A percentile compares a stretch with the other conserved stretches of the same genome.
Evolutionary conservation across 2,888 invertebrate species (phyloP).

Genomic region (Eupithecia abbreviata): DNA sequence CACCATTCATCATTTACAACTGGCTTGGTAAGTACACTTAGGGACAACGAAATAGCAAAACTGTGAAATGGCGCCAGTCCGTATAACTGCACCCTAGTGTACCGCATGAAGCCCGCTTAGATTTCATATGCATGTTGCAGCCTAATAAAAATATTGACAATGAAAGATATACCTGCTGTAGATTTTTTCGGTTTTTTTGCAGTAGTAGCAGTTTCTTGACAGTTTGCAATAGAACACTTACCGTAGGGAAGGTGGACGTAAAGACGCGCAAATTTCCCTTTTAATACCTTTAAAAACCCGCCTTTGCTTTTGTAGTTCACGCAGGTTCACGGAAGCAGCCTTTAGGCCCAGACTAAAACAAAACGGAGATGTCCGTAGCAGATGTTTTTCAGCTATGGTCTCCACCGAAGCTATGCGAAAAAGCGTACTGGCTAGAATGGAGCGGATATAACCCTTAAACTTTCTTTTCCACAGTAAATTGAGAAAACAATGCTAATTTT

Average conservation of each 20-base stretch:
- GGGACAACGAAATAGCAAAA: constrained; percentile 60
- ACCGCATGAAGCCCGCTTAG: constrained; percentile 36
- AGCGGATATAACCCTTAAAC: background rate
- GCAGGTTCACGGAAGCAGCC: too few relatives aligned
- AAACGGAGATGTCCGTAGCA: too few relatives aligned
- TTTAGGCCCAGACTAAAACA: too few relatives aligned
- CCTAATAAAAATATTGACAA: background rate
- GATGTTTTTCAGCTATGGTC: too few relatives aligned
- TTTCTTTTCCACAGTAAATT: background rate
- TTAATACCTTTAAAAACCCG: too few relatives aligned
- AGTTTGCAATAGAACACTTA: background rate
- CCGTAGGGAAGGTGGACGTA: too few relatives aligned
- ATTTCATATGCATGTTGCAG: constrained; percentile 32
- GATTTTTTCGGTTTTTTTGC: background rate
- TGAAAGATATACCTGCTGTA: background rate
- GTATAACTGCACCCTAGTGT: constrained; percentile 59
- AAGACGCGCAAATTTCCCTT: background rate
- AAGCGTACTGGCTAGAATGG: background rate
- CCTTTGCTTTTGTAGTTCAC: too few relatives aligned
- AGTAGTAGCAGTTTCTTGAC: background rate
- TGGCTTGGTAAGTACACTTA: constrained; percentile 52
- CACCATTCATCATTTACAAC: constrained; percentile 19
- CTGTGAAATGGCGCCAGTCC: constrained; percentile 57
- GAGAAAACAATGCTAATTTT: background rate
- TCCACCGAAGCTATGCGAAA: too few relatives aligned